Evolutionary conservation across 2,888 invertebrate species (phyloP), one percentile per base, ranked within the genome.

Genomic region (Drosophila merina): DNA sequence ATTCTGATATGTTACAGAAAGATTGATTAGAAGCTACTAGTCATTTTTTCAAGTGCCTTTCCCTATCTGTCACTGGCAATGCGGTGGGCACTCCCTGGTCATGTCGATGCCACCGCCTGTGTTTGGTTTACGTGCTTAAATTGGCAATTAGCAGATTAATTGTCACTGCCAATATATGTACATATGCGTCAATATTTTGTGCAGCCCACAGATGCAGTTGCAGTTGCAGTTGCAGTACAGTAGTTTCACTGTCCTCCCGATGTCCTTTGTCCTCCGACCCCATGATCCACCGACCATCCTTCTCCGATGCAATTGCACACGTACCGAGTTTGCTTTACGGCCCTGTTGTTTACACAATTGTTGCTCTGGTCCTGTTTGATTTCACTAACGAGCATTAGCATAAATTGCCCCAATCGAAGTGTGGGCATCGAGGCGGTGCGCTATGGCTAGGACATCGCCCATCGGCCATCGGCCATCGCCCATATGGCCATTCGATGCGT

Each of bases 61-160:
- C 12, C 31, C 36, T 40, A 52, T 64, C 38, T 64, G 64, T 66
- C 64, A 66, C 60, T 33, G 49, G 47, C 51, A 26, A 26, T 63
- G 51, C 63, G 52, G 51, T 33, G 40, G 54, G 55, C 57, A 57
- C 64, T 58, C 50, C 69, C 64, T 64, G 64, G 66, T 20, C 51
- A 64, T 67, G 66, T 71, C 70, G 67, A 48, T 73, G 68, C 68
- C 58, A 56, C 67, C 67, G 82, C 78, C 83, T 74, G 74, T 85
- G 80, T 85, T 85, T 83, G 88, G 84, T 78, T 79, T 86, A 85
- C 85, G 88, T 85, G 85, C 88, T 83, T 86, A 88, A 85, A 85
- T 88, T 85, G 85, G 74, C 88, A 85, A 85, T 85, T 88, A 85
- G 78, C 81, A 85, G 85, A 86, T 85, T 86, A 85, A 85, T 85